Base-by-base conservation (phyloP, 92 coral and sea anemone genomes). In the Nematostella vectensis region DNA sequence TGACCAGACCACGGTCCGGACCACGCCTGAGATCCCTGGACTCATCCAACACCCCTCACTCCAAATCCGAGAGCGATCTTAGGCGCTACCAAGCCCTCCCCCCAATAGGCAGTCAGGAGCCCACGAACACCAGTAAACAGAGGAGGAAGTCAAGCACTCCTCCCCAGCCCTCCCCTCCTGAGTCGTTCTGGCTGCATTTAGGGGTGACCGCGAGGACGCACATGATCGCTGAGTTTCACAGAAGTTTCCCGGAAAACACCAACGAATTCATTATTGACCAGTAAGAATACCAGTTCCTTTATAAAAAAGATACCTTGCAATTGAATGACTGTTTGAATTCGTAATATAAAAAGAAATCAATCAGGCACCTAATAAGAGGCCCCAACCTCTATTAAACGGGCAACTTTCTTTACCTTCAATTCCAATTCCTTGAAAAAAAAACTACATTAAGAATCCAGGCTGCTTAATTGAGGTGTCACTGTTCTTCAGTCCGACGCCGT, bases 61-160 rank as follows among this genome's bases (percentile, higher is more conserved):
- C 98, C 2, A 59, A 75, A 26, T 91, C 98, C 16, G 98, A 91
- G 27, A 88, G 98, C 13, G 96, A 91, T 67, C 68, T 91, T n/a
- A 71, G 81, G 20, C 86, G 84, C 53, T 91, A 81, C 82, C 78
- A 74, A 18, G 78, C 98, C 13, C 49, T 91, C 49, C 98, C 98
- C 19, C 98, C 98, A 3, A 91, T 91, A 17, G 85, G 87, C 11
- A 57, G 76, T 51, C 69, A 65, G 57, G 68, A 69, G 11, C 23
- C 67, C 40, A 65, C 62, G 27, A 78, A 70, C 45, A 31, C 58
- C 39, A 29, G 62, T 44, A 1, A 50, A 36, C 33, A 50, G 54
- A 29, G 62, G 68, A 47, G 61, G 38, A 84, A 63, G 59, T 48
- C 39, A 18, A n/a, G n/a, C n/a, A 28, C 61, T 18, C 58, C 71